A percentile compares a stretch with the other conserved stretches of the same genome.
phyloP scores from a whole-genome alignment of 2,797 vertebrate species.

The Bufotes viridis region DNA sequence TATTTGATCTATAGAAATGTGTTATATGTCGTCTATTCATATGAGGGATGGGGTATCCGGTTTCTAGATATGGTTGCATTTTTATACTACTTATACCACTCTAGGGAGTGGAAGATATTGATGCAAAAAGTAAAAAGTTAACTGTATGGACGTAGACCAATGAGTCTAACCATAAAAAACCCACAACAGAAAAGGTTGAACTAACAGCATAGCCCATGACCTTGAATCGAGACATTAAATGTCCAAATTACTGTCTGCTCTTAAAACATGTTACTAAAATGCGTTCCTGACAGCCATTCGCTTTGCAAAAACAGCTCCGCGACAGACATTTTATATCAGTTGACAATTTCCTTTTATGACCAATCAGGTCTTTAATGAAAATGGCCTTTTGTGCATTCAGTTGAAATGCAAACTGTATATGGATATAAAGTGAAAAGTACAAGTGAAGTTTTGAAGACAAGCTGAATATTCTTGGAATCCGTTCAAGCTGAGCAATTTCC shows the following conservation, averaged over 20 bases:
- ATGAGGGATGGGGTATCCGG: background rate
- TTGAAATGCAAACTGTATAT: conserved; percentile 45
- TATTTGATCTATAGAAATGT: background rate
- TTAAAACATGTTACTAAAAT: conserved; percentile 52
- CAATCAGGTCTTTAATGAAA: conserved; percentile 50
- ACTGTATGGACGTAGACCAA: background rate
- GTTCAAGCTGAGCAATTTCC: conserved; percentile 48
- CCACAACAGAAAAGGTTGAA: conserved; percentile 50
- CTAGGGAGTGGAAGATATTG: background rate
- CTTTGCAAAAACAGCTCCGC: conserved; percentile 20
- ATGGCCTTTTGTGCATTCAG: conserved; percentile 40
- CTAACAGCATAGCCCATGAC: conserved; percentile 62
- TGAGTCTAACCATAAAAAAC: background rate
- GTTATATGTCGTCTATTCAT: background rate
- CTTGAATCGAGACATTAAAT: conserved; percentile 62
- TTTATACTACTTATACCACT: background rate
- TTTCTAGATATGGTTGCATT: no score
- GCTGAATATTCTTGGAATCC: conserved; percentile 56
- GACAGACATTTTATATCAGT: conserved; percentile 55
- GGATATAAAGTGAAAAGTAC: conserved; percentile 47
- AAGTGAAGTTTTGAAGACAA: conserved; percentile 55
- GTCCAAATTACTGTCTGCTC: conserved; percentile 62
- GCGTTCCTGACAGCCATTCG: conserved; percentile 45
- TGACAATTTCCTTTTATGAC: conserved; percentile 59
- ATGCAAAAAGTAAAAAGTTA: background rate